phyloP scores from a whole-genome alignment of 1,140 invertebrate species.

The Paraescarpia echinospica region DNA sequence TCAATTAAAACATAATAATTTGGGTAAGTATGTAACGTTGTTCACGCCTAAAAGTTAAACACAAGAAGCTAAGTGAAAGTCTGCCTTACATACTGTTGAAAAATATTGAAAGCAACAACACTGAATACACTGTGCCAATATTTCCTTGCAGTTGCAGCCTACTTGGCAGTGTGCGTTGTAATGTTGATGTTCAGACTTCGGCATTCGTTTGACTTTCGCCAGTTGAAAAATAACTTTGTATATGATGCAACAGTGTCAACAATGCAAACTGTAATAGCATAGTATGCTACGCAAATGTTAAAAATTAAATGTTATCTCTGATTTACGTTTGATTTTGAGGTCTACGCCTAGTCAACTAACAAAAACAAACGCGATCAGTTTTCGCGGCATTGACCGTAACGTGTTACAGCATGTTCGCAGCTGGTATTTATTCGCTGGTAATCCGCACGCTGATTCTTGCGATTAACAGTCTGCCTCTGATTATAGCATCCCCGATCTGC shows the following conservation, averaged over 20 bases:
- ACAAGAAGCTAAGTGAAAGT: background rate
- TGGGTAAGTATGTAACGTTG: slow-evolving; percentile 7
- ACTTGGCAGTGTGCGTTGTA: background rate
- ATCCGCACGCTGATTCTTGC: background rate
- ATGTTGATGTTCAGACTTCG: background rate
- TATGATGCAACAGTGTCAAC: background rate
- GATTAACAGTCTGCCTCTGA: background rate
- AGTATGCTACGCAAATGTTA: background rate
- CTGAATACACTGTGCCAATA: background rate
- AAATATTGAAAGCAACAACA: background rate
- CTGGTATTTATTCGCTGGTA: background rate
- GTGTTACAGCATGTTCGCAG: background rate
- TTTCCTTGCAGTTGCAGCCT: background rate
- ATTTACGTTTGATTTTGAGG: background rate
- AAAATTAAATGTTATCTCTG: background rate
- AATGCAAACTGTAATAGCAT: background rate
- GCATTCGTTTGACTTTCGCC: background rate
- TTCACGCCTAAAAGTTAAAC: background rate
- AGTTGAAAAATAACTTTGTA: background rate
- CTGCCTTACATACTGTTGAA: background rate
- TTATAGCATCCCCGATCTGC: background rate
- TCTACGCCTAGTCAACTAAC: background rate
- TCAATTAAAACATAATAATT: slow-evolving; percentile 19
- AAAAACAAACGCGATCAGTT: background rate
- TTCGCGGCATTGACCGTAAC: background rate